phyloP scores from a whole-genome alignment of 2,888 invertebrate genomes.

The Acronicta aceris region DNA sequence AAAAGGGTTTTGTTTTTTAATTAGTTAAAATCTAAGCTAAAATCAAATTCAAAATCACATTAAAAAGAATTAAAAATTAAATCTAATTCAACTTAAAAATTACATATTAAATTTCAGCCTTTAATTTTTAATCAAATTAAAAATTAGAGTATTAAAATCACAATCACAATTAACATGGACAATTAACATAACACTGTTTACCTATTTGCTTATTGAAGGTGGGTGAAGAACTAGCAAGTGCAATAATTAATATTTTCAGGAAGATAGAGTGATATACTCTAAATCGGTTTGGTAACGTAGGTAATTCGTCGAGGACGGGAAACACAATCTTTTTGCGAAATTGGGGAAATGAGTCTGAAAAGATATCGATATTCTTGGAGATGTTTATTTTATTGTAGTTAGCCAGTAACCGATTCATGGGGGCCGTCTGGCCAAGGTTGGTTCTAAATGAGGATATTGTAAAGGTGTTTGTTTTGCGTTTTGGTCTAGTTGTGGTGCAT shows the following conservation, averaged over 20 bases:
- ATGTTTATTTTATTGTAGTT: not conserved
- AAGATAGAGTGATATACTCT: not conserved
- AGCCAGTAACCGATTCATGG: not conserved
- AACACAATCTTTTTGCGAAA: not conserved
- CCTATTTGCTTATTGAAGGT: no score
- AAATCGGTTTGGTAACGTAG: no score
- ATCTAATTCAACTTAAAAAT: no score
- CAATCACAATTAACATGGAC: not conserved
- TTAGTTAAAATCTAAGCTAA: not conserved
- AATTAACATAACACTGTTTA: not conserved
- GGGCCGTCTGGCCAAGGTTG: not conserved
- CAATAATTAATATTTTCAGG: not conserved
- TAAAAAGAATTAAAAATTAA: not conserved
- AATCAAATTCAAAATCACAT: not conserved
- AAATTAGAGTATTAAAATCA: not conserved
- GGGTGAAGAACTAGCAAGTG: not conserved
- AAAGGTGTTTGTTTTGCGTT: not conserved
- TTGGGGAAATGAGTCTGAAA: not conserved
- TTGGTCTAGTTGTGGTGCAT: not conserved
- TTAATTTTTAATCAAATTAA: no score
- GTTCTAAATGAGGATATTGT: not conserved
- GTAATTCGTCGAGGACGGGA: not conserved
- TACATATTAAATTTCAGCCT: no score
- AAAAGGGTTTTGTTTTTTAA: no score
- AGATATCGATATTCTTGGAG: not conserved